Conservation (phyloP, 2,888 invertebrate species). For the Lycocerus yunnanus region DNA sequence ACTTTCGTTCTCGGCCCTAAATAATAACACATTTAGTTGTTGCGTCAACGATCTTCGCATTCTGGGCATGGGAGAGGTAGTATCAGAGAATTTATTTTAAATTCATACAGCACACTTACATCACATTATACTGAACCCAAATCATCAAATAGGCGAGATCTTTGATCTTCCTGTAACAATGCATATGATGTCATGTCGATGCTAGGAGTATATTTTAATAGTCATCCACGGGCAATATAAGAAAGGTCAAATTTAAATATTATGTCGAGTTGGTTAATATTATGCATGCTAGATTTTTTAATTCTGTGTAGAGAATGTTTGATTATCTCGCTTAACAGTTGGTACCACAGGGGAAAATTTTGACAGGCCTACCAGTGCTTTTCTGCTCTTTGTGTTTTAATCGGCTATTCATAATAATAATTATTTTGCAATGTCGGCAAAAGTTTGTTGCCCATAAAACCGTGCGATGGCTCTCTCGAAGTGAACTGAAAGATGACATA, state of each 20-base stretch:
- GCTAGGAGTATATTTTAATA: neutral
- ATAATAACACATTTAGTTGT: neutral
- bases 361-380: no score
- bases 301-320: neutral
- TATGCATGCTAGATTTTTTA: neutral
- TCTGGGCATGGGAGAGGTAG: neutral
- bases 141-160: neutral
- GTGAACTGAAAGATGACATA: conserved; percentile 16
- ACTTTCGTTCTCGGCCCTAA: neutral
- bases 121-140: neutral
- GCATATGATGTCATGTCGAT: neutral
- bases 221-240: neutral
- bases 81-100: neutral
- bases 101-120: neutral
- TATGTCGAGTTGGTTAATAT: no score
- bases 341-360: no score
- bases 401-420: no score
- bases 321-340: no score
- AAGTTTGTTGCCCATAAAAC: neutral
- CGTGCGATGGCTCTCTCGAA: conserved; percentile 13
- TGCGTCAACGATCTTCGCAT: neutral
- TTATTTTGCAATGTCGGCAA: neutral
- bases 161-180: neutral
- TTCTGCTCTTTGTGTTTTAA: no score
- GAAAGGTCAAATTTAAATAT: neutral